A percentile compares a stretch with the other conserved stretches of the same genome.
Conservation (phyloP, 2,797 vertebrate genomes). For the Lacerta bilineata region DNA sequence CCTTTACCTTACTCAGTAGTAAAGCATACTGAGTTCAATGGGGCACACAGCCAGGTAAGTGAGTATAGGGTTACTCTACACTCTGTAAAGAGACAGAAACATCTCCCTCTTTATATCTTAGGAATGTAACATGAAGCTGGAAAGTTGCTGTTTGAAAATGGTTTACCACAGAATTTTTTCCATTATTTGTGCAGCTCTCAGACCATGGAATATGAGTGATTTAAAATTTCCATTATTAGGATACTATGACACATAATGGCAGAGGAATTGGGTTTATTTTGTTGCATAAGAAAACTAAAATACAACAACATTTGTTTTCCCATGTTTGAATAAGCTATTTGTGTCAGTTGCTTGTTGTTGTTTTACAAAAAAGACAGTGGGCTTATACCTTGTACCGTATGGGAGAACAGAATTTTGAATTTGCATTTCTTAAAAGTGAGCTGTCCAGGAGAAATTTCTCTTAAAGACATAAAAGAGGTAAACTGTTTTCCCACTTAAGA, state of each 20-base stretch:
- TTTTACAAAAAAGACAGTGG: neutral
- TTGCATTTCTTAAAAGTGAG: neutral
- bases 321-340: neutral
- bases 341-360: neutral
- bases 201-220: conserved; percentile 4
- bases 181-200: neutral
- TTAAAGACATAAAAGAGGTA: neutral
- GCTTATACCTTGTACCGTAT: neutral
- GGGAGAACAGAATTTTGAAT: neutral
- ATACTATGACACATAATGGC: neutral
- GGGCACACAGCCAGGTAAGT: too few relatives aligned
- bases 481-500: neutral
- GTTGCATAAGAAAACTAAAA: conserved; percentile 2
- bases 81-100: neutral
- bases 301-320: conserved; percentile 1
- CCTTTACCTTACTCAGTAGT: neutral
- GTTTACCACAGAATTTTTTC: neutral
- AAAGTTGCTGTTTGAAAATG: neutral
- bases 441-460: neutral
- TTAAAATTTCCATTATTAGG: conserved; percentile 3
- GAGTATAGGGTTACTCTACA: neutral
- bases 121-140: conserved; percentile 7
- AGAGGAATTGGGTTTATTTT: conserved; percentile 15
- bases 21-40: neutral
- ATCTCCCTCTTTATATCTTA: neutral